Percentiles rank a stretch among this genome's conserved stretches.
These are phyloP conservation scores for Setipinna tenuifilis DNA, from an alignment of 2,797 vertebrate species.

Conservation along the genomic window DNA sequence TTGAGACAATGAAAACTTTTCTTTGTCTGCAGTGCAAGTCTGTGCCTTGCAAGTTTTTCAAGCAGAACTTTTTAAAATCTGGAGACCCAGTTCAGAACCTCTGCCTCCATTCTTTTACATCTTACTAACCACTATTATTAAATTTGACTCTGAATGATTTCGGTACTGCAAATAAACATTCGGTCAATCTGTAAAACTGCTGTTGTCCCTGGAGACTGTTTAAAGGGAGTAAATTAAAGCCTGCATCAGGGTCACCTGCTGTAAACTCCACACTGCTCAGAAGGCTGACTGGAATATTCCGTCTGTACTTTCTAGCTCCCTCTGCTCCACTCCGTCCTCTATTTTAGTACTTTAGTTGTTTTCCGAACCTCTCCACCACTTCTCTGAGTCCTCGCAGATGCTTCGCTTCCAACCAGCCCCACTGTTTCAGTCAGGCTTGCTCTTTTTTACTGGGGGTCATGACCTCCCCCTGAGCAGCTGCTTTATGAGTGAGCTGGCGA, in stretches of 20 bases:
- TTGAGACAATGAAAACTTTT: conserved; percentile 14
- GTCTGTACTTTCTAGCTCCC: background rate
- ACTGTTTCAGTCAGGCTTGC: background rate
- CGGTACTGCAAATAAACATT: conserved; percentile 35
- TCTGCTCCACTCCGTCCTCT: background rate
- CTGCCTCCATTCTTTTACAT: background rate
- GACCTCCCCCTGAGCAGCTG: background rate
- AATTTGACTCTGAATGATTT: conserved; percentile 42
- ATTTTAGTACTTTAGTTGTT: background rate
- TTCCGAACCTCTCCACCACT: conserved; percentile 4
- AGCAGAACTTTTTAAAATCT: background rate
- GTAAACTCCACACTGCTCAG: background rate
- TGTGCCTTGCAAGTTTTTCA: background rate
- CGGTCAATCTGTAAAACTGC: background rate
- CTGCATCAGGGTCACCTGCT: background rate
- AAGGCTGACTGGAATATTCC: conserved; percentile 30
- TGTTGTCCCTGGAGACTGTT: conserved; percentile 58
- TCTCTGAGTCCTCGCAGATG: background rate
- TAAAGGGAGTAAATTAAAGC: conserved; percentile 10
- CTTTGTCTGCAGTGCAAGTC: conserved; percentile 11
- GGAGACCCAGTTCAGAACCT: background rate
- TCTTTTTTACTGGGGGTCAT: background rate
- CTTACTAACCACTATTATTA: conserved; percentile 29
- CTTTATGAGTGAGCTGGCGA: background rate
- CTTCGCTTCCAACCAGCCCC: background rate